Conservation (phyloP, 2,888 invertebrate genomes). For the Apamea sordens region DNA sequence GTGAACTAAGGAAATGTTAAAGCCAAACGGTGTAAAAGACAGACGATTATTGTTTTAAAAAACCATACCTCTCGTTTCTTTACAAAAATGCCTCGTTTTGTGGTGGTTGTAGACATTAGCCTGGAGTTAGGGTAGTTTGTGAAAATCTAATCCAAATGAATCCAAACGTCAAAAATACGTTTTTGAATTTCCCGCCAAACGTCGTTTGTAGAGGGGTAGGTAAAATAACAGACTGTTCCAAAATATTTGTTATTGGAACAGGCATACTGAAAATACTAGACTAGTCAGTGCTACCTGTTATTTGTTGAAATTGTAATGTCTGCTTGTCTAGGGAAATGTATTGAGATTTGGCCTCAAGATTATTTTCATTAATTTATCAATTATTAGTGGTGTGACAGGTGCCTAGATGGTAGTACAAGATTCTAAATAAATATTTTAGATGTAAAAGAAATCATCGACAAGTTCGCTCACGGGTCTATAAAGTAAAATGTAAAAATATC, state of each 20-base stretch:
- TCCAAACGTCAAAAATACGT: not conserved
- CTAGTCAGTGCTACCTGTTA: conserved; percentile 15
- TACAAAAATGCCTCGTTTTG: not conserved
- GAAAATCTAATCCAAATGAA: not conserved
- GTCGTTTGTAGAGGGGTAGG: conserved; percentile 2
- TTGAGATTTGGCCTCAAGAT: conserved; percentile 23
- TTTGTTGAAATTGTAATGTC: conserved; percentile 17
- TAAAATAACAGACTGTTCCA: conserved; percentile 25
- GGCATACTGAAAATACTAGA: conserved; percentile 19
- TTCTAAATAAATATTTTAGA: conserved; percentile 49
- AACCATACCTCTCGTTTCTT: not conserved
- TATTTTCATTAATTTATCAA: conserved; percentile 32
- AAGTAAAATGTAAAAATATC: conserved; percentile 59
- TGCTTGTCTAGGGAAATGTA: conserved; percentile 14
- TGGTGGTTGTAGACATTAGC: conserved; percentile 14
- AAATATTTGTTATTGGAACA: conserved; percentile 2
- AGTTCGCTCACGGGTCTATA: conserved; percentile 82
- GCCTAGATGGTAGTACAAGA: conserved; percentile 39
- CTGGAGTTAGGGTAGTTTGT: conserved; percentile 3
- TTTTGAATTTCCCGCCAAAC: conserved; percentile 25
- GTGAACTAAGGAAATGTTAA: conserved; percentile 6
- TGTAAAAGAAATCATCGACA: conserved; percentile 66
- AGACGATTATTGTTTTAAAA: not conserved
- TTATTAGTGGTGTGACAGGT: conserved; percentile 41
- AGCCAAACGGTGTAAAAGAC: not conserved